Evolutionary conservation across 2,888 invertebrate species (phyloP).

Genomic region (Dorcus hopei): DNA sequence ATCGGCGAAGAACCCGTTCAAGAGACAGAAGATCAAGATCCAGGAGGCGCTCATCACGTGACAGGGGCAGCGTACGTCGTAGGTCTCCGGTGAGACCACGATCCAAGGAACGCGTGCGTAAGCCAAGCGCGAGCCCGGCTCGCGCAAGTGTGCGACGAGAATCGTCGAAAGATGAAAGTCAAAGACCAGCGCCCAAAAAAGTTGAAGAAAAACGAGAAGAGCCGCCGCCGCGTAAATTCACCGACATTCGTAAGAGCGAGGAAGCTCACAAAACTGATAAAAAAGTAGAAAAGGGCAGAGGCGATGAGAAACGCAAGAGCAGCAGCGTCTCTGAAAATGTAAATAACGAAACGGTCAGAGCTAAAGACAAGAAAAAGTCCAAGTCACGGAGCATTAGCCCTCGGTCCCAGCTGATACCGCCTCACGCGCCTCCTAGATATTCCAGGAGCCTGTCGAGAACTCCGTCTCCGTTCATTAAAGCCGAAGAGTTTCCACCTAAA

Average conservation of each 20-base stretch:
- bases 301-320: conserved; percentile 27
- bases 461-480: conserved; percentile 79
- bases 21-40: conserved; percentile 47
- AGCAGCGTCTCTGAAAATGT: conserved; percentile 31
- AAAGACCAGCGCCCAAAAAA: conserved; percentile 23
- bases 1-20: conserved; percentile 39
- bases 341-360: conserved; percentile 31
- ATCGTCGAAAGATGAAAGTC: conserved; percentile 31
- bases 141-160: conserved; percentile 33
- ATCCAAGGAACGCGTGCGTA: conserved; percentile 34
- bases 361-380: conserved; percentile 36
- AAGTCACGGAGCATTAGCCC: conserved; percentile 46
- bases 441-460: conserved; percentile 79
- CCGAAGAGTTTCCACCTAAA: conserved; percentile 57
- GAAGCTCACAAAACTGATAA: conserved; percentile 38
- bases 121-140: conserved; percentile 44
- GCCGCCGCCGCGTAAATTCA: conserved; percentile 43
- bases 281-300: conserved; percentile 19
- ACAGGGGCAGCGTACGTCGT: conserved; percentile 41
- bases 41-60: conserved; percentile 37
- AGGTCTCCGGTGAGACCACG: conserved; percentile 43
- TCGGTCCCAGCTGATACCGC: conserved; percentile 43
- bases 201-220: conserved; percentile 34
- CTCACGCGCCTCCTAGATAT: conserved; percentile 53
- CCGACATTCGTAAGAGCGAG: conserved; percentile 43